Evolutionary conservation across 2,797 vertebrate genomes (phyloP).

Genomic region (Mastacembelus armatus): DNA sequence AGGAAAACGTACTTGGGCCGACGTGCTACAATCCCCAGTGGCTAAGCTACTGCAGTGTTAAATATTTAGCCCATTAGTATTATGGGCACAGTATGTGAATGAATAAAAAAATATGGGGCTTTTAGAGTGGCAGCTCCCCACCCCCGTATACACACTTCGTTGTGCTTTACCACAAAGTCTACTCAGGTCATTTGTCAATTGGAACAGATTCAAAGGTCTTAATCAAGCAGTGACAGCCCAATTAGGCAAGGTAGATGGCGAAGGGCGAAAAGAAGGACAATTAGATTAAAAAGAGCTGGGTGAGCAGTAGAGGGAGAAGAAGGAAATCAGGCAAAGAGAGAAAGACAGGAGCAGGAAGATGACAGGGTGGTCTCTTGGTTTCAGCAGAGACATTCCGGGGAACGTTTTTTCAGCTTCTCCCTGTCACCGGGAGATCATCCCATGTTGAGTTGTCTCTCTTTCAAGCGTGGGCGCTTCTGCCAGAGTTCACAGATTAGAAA

Average conservation of each 20-base stretch:
- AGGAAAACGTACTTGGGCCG: conserved; percentile 36
- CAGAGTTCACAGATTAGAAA: conserved; percentile 84
- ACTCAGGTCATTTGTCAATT: conserved; percentile 43
- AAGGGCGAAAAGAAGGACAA: conserved; percentile 34
- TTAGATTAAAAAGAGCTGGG: conserved; percentile 43
- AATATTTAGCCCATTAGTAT: conserved; percentile 47
- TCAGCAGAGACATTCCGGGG: conserved; percentile 68
- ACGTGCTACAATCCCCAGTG: conserved; percentile 9
- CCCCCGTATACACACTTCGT: conserved; percentile 23
- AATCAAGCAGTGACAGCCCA: conserved; percentile 57
- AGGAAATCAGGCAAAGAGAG: conserved; percentile 12
- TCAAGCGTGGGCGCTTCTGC: conserved; percentile 78
- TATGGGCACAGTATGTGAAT: conserved; percentile 26
- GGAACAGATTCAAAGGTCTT: conserved; percentile 40
- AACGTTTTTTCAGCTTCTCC: conserved; percentile 83
- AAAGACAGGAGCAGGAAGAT: conserved; percentile 50
- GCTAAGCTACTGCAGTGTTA: conserved; percentile 22
- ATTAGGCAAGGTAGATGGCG: conserved; percentile 53
- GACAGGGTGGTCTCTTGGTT: conserved; percentile 75
- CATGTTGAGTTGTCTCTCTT: conserved; percentile 79
- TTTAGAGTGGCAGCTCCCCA: conserved; percentile 29
- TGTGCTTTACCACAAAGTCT: conserved; percentile 28
- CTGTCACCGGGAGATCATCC: conserved; percentile 81
- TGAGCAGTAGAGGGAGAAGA: conserved; percentile 12
- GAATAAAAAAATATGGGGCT: conserved; percentile 28